Conservation (phyloP, 2,888 invertebrate species). For the Polydrusus cervinus region DNA sequence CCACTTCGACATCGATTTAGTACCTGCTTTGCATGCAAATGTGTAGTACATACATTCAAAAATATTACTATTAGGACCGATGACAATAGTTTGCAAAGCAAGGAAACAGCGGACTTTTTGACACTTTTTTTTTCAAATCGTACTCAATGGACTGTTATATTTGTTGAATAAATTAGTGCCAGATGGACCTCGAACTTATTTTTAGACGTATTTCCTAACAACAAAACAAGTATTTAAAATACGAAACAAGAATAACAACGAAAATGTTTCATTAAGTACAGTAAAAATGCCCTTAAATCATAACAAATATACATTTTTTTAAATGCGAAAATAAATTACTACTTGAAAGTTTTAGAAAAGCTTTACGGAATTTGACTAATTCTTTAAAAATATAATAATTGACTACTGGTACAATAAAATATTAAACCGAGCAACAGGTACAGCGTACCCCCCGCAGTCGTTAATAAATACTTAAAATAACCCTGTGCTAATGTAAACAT, state of each 20-base stretch:
- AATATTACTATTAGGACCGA: no score
- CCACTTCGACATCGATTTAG: no score
- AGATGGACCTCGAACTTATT: background rate
- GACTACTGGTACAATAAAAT: background rate
- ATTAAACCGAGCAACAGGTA: background rate
- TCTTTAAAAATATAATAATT: background rate
- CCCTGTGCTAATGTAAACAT: background rate
- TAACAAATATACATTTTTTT: constrained; percentile 13
- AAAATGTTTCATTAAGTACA: constrained; percentile 14
- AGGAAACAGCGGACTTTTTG: no score
- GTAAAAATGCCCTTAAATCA: constrained; percentile 17
- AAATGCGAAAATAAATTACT: constrained; percentile 13
- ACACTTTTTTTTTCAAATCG: no score
- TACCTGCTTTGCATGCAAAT: no score
- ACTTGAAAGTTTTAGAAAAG: background rate
- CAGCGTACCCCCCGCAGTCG: background rate
- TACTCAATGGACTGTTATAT: no score
- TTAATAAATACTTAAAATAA: constrained; percentile 12
- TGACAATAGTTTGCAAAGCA: no score
- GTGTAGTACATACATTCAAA: no score
- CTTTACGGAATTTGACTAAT: constrained; percentile 12
- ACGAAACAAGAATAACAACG: constrained; percentile 20
- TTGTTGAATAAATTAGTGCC: background rate
- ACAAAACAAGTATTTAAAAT: constrained; percentile 9
- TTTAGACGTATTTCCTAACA: constrained; percentile 6